Base-by-base conservation (phyloP, 2,797 vertebrate species). In the Scarus forsteni region DNA sequence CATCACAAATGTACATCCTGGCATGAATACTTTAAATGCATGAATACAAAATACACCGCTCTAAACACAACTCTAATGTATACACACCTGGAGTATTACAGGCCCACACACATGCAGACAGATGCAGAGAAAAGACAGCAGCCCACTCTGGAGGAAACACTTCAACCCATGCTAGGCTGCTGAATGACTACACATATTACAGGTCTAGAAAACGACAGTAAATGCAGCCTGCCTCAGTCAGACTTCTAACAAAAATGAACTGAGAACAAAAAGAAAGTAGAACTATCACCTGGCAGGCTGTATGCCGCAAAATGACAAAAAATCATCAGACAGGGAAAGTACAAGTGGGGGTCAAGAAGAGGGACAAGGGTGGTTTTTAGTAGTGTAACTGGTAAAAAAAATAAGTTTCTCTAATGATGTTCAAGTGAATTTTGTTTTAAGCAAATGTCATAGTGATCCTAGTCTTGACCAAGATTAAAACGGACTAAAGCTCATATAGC, bases 171-270 rank as follows among this genome's bases (percentile, higher is more conserved):
- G 13, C 18, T 66, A 36, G 55, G 36, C 52, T 49, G 36, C 18
- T 54, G 54, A 61, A 70, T 55, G 61, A 73, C 72, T 73, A 65
- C 6, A 8, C 66, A 72, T 59, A 14, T 27, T 67, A 54, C 50
- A 60, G 66, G 76, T 77, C 70, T 80, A 64, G 70, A 79, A 84
- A 86, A 81, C 70, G 58, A 60, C 53, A 63, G 60, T 60, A 63
- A 76, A 79, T 70, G 73, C 51, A 57, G 14, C 12, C 34, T 9
- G 66, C 45, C 58, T 54, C 18, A 0, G 63, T 68, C 77, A 66
- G 56, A 3, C 1, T 60, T 74, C 65, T 63, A 71, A 36, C 39
- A 50, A 50, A 65, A 66, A 62, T 50, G 70, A 44, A 66, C 57
- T 43, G 9, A 10, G 13, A 42, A 18, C 8, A 13, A 49, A 52